Evolutionary conservation across 1,140 invertebrate genomes (phyloP).

Genomic region (Hyposmocoma kahamanoa): DNA sequence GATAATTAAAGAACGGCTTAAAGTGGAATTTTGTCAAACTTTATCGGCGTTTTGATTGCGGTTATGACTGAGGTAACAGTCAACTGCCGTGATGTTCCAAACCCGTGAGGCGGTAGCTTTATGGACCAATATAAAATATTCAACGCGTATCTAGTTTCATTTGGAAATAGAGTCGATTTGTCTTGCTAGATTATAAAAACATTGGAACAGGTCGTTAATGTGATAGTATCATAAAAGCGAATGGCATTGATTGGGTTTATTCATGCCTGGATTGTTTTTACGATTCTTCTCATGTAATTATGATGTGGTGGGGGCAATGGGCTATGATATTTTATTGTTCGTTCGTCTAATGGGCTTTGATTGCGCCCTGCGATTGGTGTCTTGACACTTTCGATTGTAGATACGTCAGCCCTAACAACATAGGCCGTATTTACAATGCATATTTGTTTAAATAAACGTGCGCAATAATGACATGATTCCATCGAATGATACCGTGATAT

Average conservation of each 20-base stretch:
- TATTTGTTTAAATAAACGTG: no score
- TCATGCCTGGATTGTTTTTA: slow-evolving; percentile 8
- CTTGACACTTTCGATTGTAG: no score
- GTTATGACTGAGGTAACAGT: slow-evolving; percentile 54
- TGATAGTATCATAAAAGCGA: slow-evolving; percentile 40
- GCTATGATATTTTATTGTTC: neutral
- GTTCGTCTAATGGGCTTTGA: no score
- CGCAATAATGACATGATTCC: no score
- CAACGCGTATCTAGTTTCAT: slow-evolving; percentile 36
- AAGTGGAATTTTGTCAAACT: slow-evolving; percentile 69
- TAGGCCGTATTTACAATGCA: no score
- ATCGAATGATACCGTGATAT: no score
- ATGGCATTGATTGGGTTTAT: slow-evolving; percentile 35
- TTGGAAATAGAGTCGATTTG: slow-evolving; percentile 48
- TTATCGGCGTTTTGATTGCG: slow-evolving; percentile 69
- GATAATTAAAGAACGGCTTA: slow-evolving; percentile 68
- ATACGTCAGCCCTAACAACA: no score
- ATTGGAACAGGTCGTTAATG: slow-evolving; percentile 37
- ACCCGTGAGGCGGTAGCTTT: slow-evolving; percentile 53
- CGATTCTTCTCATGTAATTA: slow-evolving; percentile 8
- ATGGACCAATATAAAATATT: slow-evolving; percentile 48
- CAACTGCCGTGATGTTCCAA: slow-evolving; percentile 34
- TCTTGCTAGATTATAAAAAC: slow-evolving; percentile 60
- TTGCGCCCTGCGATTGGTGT: no score
- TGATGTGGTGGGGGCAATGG: slow-evolving; percentile 6